Percentiles rank a stretch among this genome's conserved stretches.
These are phyloP conservation scores for Urocitellus parryii DNA, from an alignment of 2,113 vertebrate genomes.

Conservation along the genomic window DNA sequence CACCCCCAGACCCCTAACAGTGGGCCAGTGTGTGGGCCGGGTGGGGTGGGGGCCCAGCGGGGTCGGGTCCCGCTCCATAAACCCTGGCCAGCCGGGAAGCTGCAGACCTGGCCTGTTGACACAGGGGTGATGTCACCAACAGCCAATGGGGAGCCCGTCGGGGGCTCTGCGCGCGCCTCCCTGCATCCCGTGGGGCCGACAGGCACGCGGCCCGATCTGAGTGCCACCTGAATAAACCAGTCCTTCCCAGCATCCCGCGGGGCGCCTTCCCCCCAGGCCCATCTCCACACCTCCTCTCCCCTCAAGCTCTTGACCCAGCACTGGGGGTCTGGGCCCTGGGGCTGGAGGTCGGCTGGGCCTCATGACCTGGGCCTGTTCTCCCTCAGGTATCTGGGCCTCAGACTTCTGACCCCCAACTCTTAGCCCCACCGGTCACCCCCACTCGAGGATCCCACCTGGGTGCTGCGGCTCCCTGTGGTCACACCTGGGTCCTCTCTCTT, in stretches of 20 bases:
- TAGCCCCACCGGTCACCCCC: too few species aligned
- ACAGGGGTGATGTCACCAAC: slow-evolving; percentile 61
- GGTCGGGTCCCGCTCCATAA: slow-evolving; percentile 59
- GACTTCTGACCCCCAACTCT: not conserved
- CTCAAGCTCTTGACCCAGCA: not conserved
- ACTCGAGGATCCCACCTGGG: not conserved
- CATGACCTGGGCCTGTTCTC: accelerated
- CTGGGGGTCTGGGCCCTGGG: accelerated
- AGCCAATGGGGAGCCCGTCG: not conserved
- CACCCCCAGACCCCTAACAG: slow-evolving; percentile 69
- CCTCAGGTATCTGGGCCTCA: accelerated
- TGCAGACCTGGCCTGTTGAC: slow-evolving; percentile 52
- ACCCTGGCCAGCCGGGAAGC: slow-evolving; percentile 35
- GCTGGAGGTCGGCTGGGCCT: accelerated
- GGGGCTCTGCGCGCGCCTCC: not conserved
- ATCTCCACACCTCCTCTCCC: too few species aligned
- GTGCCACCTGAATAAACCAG: slow-evolving; percentile 70
- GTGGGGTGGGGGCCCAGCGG: not conserved
- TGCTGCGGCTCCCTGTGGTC: accelerated
- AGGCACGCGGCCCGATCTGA: not conserved
- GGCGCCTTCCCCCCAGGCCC: not conserved
- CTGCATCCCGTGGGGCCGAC: not conserved
- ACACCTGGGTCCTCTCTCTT: accelerated
- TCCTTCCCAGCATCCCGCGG: not conserved
- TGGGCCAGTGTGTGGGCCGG: slow-evolving; percentile 61